Evolutionary conservation across 2,113 vertebrate genomes (phyloP).

Genomic region (Anolis sagrei): DNA sequence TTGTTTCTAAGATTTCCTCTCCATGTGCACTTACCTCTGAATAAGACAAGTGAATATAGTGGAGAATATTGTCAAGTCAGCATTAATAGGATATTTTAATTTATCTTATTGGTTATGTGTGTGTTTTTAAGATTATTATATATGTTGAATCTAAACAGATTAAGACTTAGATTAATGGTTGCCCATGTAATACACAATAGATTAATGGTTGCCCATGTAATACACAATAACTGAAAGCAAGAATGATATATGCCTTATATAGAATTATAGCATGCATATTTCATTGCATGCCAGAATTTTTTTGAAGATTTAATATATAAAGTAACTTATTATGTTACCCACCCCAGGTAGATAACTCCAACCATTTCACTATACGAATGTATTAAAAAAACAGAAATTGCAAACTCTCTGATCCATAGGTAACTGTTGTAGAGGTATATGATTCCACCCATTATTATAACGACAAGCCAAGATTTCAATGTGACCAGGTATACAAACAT

Average conservation of each 20-base stretch:
- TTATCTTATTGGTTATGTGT: background rate
- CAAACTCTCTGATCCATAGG: background rate
- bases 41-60: background rate
- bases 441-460: background rate
- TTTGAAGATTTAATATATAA: no score
- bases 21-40: slow-evolving; percentile 21
- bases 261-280: no score
- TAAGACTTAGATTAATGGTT: background rate
- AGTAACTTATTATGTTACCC: no score
- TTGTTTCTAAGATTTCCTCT: background rate
- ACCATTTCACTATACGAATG: background rate
- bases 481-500: background rate
- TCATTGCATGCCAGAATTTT: no score
- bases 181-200: background rate
- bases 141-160: slow-evolving; percentile 41
- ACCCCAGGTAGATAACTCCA: background rate
- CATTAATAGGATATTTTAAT: slow-evolving; percentile 6
- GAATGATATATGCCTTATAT: background rate
- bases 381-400: background rate
- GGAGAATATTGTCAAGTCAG: background rate
- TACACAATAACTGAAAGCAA: background rate
- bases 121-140: slow-evolving; percentile 42
- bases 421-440: background rate
- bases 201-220: background rate
- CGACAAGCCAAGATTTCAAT: background rate